Evolutionary conservation across 2,797 vertebrate genomes (phyloP), one percentile per base, ranked within the genome.

Genomic region (Sebastes glaucus): DNA sequence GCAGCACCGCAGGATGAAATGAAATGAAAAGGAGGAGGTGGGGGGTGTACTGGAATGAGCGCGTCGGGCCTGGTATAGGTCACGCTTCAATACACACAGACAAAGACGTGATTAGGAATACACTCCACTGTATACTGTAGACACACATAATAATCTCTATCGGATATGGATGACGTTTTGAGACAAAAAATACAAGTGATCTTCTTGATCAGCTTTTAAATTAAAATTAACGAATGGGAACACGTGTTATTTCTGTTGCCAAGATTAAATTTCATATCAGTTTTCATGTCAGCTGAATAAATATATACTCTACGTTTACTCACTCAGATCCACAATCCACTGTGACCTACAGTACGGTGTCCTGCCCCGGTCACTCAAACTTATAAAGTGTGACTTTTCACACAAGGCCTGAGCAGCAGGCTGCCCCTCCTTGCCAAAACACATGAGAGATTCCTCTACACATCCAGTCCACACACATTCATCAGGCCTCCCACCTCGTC

Each of bases 401-500:
- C 81, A 88, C 74, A 27, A 27, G 64, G 66, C 71, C 60, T 56
- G 32, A 85, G 78, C 87, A 77, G 77, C 53, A n/a, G 53, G 74
- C 78, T 32, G 77, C 65, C 71, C 42, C 68, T 87, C 61, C 72
- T 75, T 81, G 81, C 81, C 85, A 83, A 81, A 83, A 84, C 68
- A 78, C 77, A 91, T 74, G 63, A 87, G 66, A 75, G 81, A 89
- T 85, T 78, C 80, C 64, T 78, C 69, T 30, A 38, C 81, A 85
- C 66, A 85, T 83, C 78, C 82, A 87, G 76, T 89, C 83, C 38
- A 73, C 84, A 87, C 71, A 87, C 75, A 85, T 86, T 85, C 79
- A 83, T 89, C 86, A 79, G 78, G 80, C 87, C 90, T 86, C 85
- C 89, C 83, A 88, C 84, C 78, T 84, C 32, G 88, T 90, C 87